phyloP scores from a whole-genome alignment of 53 echinoderm and acorn worm species.

The Pentamera pediparva region DNA sequence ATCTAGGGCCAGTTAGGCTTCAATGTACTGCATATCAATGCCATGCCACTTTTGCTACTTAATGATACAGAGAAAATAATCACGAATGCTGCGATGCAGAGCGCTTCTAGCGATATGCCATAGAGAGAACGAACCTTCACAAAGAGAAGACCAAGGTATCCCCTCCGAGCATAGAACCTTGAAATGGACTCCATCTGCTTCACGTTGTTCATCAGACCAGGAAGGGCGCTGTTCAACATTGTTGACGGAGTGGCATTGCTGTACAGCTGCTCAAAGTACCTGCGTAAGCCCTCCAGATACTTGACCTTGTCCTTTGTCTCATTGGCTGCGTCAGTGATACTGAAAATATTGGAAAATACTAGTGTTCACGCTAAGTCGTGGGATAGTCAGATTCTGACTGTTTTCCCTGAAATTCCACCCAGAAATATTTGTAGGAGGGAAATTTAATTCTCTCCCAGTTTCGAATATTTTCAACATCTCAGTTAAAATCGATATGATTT shows the following conservation, averaged over 20 bases:
- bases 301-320: constrained; percentile 98
- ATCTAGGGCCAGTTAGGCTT: too few relatives aligned
- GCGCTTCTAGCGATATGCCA: neutral
- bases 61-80: too few relatives aligned
- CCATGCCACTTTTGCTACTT: too few relatives aligned
- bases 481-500: too few relatives aligned
- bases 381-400: too few relatives aligned
- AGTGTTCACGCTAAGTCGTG: neutral
- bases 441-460: too few relatives aligned
- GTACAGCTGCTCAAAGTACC: constrained; percentile 92
- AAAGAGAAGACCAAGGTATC: constrained; percentile 89
- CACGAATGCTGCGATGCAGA: too few relatives aligned
- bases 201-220: constrained; percentile 88
- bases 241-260: constrained; percentile 69
- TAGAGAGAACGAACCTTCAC: constrained; percentile 57
- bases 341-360: constrained; percentile 4
- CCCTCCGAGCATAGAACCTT: constrained; percentile 80
- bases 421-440: too few relatives aligned
- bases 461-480: too few relatives aligned
- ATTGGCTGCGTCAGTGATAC: constrained; percentile 97
- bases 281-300: constrained; percentile 74
- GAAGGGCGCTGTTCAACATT: constrained; percentile 73
- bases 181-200: constrained; percentile 99
- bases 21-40: too few relatives aligned
- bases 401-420: too few relatives aligned